Evolutionary conservation across 2,113 vertebrate species (phyloP).

Genomic region (Brachypteracias leptosomus): DNA sequence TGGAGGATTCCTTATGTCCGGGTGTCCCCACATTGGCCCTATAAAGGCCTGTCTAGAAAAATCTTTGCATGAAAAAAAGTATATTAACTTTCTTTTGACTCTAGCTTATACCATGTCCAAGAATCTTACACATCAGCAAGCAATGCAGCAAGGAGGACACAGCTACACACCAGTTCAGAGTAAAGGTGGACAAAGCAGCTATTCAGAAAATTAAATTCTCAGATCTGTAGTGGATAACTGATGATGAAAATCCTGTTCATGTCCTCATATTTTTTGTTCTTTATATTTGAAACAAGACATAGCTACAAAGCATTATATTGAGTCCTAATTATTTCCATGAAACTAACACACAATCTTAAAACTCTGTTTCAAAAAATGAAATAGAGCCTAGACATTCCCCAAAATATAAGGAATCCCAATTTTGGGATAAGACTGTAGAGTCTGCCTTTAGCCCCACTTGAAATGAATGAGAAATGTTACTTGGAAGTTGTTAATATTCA

Average conservation of each 20-base stretch:
- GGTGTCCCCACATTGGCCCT: neutral
- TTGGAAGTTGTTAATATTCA: neutral
- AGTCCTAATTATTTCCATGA: neutral
- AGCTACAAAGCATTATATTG: neutral
- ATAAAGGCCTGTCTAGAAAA: neutral
- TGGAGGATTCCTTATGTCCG: neutral
- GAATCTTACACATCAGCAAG: neutral
- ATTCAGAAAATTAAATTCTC: neutral
- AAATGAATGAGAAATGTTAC: neutral
- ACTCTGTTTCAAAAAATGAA: neutral
- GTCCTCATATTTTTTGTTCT: neutral
- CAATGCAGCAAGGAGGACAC: neutral
- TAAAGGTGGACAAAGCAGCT: neutral
- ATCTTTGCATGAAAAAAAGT: neutral
- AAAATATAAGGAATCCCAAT: neutral
- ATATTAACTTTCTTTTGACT: neutral
- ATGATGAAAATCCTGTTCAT: neutral
- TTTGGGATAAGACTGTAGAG: neutral
- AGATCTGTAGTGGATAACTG: neutral
- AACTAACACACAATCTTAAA: neutral
- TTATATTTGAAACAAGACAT: neutral
- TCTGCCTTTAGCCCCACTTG: neutral
- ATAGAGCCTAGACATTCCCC: neutral
- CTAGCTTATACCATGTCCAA: neutral
- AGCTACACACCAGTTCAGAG: neutral